Evolutionary conservation across 2,888 invertebrate genomes (phyloP), one percentile per base, ranked within the genome.

Genomic region (Apamea epomidion): DNA sequence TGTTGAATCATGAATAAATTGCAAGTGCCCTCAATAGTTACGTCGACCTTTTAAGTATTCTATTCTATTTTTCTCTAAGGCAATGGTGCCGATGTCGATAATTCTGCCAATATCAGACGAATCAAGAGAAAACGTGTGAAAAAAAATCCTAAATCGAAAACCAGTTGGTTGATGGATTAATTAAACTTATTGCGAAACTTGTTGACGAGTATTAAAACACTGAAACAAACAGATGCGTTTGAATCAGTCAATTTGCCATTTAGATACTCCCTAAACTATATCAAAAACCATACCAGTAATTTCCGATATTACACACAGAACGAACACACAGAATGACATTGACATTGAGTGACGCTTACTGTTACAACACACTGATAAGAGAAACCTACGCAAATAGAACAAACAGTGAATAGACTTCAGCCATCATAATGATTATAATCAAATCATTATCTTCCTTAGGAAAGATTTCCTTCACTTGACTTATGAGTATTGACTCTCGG

Each of bases 401-500:
- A 32, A 62, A 70, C 68, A 81, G 32, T 76, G 54, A 81, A 62
- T 25, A 82, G 76, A 29, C 32, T 16, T 12, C 45, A 10, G 58
- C n/a, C 68, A 54, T 78, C 5, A 72, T 54, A 48, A 64, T 58
- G 29, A 67, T 64, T 64, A 77, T 54, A 78, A 82, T 83, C n/a
- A 79, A 76, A 70, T 71, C 48, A 78, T 76, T 82, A 73, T 85
- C 48, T 82, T 67, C n/a, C 45, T n/a, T 0, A 48, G 42, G n/a
- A 78, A 74, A 78, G 54, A 82, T 82, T 85, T 75, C 51, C 69
- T 76, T 21, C 3, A 18, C 29, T 45, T 78, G 48, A 69, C 73
- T 82, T 51, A 32, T 69, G 45, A 60, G 25, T 76, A 45, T n/a
- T 37, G 25, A 69, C 18, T 72, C 6, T 21, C 45, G 32, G 54